Evolutionary conservation across 2,888 invertebrate genomes (phyloP), one percentile per base, ranked within the genome.

Genomic region (Caenorhabditis zanzibari): DNA sequence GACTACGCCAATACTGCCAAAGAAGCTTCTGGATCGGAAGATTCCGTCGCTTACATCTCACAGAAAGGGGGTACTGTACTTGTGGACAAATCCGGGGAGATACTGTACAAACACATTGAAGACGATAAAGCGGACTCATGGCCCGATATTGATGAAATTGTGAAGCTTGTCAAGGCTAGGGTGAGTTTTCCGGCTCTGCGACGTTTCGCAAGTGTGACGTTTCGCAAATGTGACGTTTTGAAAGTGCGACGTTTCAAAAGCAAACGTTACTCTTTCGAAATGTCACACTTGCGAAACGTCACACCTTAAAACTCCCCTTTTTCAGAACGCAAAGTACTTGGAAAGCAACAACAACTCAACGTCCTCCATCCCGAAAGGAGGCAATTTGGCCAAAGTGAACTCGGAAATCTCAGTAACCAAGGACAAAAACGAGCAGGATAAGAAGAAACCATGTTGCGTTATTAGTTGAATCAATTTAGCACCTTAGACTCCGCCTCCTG

Each of bases 41-140:
- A 82, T 49, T 73, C 74, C n/a, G 72, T 85, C 0, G 66, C 81
- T 10, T 84, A 44, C 56, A 82, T 81, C 10, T 83, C 82, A 16
- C 84, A 84, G 47, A 85, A 81, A 47, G 88, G 86, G 6, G 88
- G 88, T 28, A 85, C 85, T 16, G 74, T 88, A 47, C 59, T 88
- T 7, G 85, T 86, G n/a, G 82, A 86, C 52, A 82, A 81, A 38
- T 38, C 66, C 10, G 88, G 88, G 16, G 82, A 85, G 28, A 79
- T 88, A 26, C 71, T 86, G 1, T 88, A 84, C 74, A 86, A 84
- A 58, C 85, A 83, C 56, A 72, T 86, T 10, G 88, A 88, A 56
- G 80, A 85, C n/a, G 86, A 86, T 12, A 63, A 63, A 14, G 41
- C 69, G 28, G 76, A 72, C 24, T 71, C 73, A 16, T 87, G 85